Percentiles rank a stretch among this genome's conserved stretches.
Conservation (phyloP, 2,797 vertebrate genomes). For the Pampus argenteus region DNA sequence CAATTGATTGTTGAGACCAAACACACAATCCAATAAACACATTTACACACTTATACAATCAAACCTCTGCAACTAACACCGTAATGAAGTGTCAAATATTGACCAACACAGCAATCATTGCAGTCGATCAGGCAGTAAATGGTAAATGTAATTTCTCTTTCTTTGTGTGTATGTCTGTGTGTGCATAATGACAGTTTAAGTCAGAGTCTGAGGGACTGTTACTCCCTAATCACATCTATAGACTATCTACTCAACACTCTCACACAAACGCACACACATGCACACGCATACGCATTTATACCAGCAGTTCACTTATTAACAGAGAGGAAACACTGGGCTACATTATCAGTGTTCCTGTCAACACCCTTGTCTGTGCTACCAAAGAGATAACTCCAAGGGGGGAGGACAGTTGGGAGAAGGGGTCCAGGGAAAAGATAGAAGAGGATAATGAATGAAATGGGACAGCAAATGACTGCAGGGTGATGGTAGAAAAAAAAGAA, state of each 20-base stretch:
- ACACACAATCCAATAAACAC: constrained; percentile 29
- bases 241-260: constrained; percentile 28
- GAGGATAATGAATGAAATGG: constrained; percentile 25
- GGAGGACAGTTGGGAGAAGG: constrained; percentile 5
- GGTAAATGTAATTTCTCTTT: constrained; percentile 50
- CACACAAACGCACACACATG: constrained; percentile 17
- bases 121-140: constrained; percentile 59
- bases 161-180: constrained; percentile 19
- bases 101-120: constrained; percentile 53
- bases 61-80: constrained; percentile 39
- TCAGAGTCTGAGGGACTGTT: constrained; percentile 29
- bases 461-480: background rate
- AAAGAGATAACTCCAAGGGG: constrained; percentile 34
- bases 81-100: constrained; percentile 69
- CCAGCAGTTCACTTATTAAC: constrained; percentile 50
- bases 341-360: constrained; percentile 61
- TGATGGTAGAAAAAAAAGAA: background rate
- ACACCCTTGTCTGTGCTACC: constrained; percentile 28
- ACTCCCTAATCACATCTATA: constrained; percentile 46
- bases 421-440: constrained; percentile 19
- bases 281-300: constrained; percentile 7
- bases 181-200: constrained; percentile 37
- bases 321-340: constrained; percentile 49
- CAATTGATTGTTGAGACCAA: constrained; percentile 20
- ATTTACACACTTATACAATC: constrained; percentile 42